Base-by-base conservation (phyloP, 2,888 invertebrate genomes). In the Coecobrya sp. region DNA sequence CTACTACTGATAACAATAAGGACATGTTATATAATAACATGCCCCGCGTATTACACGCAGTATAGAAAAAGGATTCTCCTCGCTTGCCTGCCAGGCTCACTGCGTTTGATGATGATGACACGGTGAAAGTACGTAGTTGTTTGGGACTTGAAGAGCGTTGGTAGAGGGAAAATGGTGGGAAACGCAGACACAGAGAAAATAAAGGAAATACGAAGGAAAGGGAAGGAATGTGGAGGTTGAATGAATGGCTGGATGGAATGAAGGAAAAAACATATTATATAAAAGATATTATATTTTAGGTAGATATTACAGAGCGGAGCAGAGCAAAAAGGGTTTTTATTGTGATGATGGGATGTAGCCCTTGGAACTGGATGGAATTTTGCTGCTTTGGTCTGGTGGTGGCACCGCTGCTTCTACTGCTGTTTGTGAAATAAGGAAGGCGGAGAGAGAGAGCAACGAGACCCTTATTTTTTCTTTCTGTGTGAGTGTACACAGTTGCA, bases 371-470 rank as follows among this genome's bases (percentile, higher is more conserved):
- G 62, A 65, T 19, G 36, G 36, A 36, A 36, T 36, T 65, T n/a
- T 65, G 59, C 62, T 27, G 22, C n/a, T 55, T n/a, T 16, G 55
- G 62, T 52, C 52, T 52, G 52, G 52, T 25, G 22, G 19, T 52
- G 52, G 52, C n/a, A 52, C 13, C 19, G 62, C 25, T 7, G 25
- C 8, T 65, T 8, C 62, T 65, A 25, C 25, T 65, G 27, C 25
- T 73, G 19, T 65, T 65, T 65, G 19, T 19, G 65, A 42, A 73
- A 73, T 73, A 73, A 42, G 73, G 73, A 42, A 73, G 36, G 73
- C 30, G 73, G 73, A 36, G 42, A 73, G 36, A n/a, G 36, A 13
- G 1, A 30, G 36, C 30, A 36, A 8, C 22, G 8, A 70, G 62
- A 65, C 19, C 22, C 62, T 65, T 65, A 65, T 55, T 55, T 55